Percentiles rank a stretch among this genome's conserved stretches.
phyloP scores from a whole-genome alignment of 2,888 invertebrate genomes.

The Ormia ochracea region DNA sequence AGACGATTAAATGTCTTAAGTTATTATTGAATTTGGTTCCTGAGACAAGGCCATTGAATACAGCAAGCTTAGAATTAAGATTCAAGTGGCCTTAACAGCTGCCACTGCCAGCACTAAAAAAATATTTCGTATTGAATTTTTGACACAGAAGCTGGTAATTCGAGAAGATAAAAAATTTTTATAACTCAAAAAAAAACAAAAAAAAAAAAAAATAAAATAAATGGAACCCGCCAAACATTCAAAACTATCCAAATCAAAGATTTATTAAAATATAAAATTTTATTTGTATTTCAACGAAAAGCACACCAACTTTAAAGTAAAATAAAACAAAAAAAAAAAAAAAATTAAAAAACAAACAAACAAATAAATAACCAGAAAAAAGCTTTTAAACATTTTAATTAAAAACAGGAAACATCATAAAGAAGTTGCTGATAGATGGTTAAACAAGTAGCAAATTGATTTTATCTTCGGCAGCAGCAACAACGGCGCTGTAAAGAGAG shows the following conservation, averaged over 20 bases:
- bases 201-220: no score
- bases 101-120: neutral
- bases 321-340: neutral
- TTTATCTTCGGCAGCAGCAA: constrained; percentile 32
- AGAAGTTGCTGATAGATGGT: constrained; percentile 43
- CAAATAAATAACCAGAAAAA: no score
- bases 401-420: constrained; percentile 51
- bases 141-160: neutral
- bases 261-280: constrained; percentile 17
- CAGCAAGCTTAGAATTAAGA: no score
- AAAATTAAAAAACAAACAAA: no score
- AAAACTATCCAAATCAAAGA: neutral
- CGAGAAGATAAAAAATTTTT: neutral
- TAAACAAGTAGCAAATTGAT: constrained; percentile 52
- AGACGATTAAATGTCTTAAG: no score
- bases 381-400: constrained; percentile 46
- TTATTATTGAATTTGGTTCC: no score
- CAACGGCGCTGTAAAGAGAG: neutral
- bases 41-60: no score
- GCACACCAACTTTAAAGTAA: neutral
- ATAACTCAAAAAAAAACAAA: no score
- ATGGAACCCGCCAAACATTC: neutral
- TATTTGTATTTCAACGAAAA: constrained; percentile 17
- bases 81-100: no score
- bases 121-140: neutral